phyloP scores from a whole-genome alignment of 2,797 vertebrate species.

The Darevskia nairensis region DNA sequence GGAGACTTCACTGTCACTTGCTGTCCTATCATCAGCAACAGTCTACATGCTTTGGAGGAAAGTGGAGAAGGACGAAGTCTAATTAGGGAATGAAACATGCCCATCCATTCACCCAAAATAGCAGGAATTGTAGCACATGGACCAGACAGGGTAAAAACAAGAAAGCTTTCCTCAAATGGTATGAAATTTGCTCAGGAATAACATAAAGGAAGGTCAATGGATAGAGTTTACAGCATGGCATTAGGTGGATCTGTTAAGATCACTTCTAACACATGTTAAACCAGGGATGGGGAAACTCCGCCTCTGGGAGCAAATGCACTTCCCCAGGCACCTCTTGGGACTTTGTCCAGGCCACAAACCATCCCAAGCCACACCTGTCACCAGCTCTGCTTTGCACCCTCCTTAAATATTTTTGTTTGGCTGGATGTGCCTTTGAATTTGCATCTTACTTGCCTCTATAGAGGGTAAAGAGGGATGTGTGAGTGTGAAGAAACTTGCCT shows the following conservation, averaged over 20 bases:
- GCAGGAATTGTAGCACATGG: not conserved
- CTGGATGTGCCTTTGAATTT: too few relatives aligned
- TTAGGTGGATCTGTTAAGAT: not conserved
- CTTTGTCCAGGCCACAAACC: too few relatives aligned
- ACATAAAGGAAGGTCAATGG: not conserved
- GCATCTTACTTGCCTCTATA: too few relatives aligned
- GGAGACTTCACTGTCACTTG: not conserved
- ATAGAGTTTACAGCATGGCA: not conserved
- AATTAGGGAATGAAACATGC: not conserved
- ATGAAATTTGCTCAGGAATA: not conserved
- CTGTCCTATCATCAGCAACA: not conserved
- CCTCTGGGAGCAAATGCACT: too few relatives aligned
- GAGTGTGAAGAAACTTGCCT: too few relatives aligned
- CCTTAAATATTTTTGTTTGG: too few relatives aligned
- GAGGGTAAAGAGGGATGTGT: too few relatives aligned
- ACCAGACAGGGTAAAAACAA: not conserved
- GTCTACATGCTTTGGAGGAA: not conserved
- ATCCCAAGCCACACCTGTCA: too few relatives aligned
- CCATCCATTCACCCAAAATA: not conserved
- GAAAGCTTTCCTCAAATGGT: not conserved
- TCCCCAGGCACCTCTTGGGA: too few relatives aligned
- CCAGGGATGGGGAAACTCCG: too few relatives aligned
- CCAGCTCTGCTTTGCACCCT: too few relatives aligned
- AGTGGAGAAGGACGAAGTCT: not conserved
- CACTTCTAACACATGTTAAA: not conserved